phyloP scores from a whole-genome alignment of 2,888 invertebrate genomes.

The Automeris io region DNA sequence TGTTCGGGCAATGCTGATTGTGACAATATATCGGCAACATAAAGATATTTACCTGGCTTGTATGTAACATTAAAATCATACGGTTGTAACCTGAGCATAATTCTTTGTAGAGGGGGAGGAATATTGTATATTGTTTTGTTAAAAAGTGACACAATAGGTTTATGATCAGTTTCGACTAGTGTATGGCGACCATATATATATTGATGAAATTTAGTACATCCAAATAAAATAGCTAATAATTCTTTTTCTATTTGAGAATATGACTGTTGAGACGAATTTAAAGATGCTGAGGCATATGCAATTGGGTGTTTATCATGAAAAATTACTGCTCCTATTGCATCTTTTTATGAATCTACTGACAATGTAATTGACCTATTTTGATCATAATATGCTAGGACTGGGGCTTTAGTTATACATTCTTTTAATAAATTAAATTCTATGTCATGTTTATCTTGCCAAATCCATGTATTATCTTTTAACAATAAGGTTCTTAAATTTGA shows the following conservation, averaged over 20 bases:
- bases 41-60: slow-evolving; percentile 18
- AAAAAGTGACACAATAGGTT: background rate
- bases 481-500: too few relatives aligned
- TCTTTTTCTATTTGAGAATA: slow-evolving; percentile 10
- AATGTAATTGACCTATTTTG: background rate
- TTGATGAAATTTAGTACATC: slow-evolving; percentile 11
- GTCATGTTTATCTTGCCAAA: background rate
- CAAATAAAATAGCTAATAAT: slow-evolving; percentile 6
- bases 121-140: background rate
- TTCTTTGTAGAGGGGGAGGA: slow-evolving; percentile 31
- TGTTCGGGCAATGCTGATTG: slow-evolving; percentile 3
- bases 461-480: too few relatives aligned
- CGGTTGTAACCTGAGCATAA: slow-evolving; percentile 17
- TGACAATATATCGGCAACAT: slow-evolving; percentile 19
- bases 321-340: slow-evolving; percentile 5
- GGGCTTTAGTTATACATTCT: too few relatives aligned
- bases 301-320: slow-evolving; percentile 3
- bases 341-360: slow-evolving; percentile 5
- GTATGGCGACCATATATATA: slow-evolving; percentile 8
- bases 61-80: slow-evolving; percentile 17
- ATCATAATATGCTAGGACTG: background rate
- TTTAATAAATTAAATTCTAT: background rate
- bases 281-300: slow-evolving; percentile 4
- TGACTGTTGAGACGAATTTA: slow-evolving; percentile 2
- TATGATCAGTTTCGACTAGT: too few relatives aligned